These are phyloP conservation scores for Corella eumyota DNA, from an alignment of 23 tunicate genomes.

Conservation along the genomic window DNA sequence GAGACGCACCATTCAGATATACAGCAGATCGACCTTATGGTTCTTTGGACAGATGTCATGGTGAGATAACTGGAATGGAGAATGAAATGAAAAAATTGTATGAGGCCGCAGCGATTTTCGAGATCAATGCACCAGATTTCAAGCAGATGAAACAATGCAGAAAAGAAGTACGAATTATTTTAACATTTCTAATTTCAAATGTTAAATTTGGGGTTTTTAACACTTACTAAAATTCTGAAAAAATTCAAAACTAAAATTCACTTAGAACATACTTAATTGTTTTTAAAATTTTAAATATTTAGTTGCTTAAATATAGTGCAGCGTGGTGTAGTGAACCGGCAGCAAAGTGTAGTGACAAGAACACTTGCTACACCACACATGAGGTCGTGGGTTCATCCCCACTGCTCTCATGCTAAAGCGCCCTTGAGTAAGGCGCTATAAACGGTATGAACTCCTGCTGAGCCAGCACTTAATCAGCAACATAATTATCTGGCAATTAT, in stretches of 20 bases:
- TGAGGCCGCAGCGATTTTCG: constrained; percentile 84
- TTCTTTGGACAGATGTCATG: constrained; percentile 57
- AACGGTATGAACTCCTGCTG: too few species aligned
- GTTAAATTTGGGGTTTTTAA: neutral
- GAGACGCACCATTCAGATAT: constrained; percentile 85
- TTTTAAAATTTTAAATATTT: too few species aligned
- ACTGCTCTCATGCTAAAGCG: too few species aligned
- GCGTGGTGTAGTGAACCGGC: too few species aligned
- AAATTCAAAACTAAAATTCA: neutral
- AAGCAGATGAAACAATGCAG: constrained; percentile 96
- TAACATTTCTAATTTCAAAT: neutral
- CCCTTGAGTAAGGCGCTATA: too few species aligned
- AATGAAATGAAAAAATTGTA: constrained; percentile 69
- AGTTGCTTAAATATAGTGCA: too few species aligned
- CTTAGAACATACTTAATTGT: too few species aligned
- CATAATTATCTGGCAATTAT: too few species aligned
- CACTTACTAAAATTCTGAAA: neutral
- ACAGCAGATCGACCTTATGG: constrained; percentile 46
- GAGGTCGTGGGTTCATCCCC: too few species aligned
- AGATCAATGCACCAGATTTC: constrained; percentile 95
- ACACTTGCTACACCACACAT: too few species aligned
- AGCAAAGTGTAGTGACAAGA: too few species aligned
- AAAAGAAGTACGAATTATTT: constrained; percentile 33
- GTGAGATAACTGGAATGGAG: constrained; percentile 77
- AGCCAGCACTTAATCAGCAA: too few species aligned